Conservation (phyloP, 1,140 invertebrate genomes). For the Anthonomus grandis region DNA sequence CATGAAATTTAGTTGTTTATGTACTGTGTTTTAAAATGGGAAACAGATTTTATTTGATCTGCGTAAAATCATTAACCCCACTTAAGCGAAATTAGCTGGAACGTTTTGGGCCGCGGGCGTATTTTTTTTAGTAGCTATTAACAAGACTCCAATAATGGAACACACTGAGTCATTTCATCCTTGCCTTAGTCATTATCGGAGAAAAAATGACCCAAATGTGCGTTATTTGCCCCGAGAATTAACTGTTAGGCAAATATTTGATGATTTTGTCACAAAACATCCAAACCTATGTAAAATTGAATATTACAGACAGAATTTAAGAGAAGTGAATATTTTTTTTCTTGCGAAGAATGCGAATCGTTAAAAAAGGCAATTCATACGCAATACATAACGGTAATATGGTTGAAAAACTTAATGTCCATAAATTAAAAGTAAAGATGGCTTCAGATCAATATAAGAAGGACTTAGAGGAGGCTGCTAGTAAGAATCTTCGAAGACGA, state of each 20-base stretch:
- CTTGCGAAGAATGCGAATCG: not conserved
- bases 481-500: not conserved
- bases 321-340: not conserved
- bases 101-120: too few species aligned
- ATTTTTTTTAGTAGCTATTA: too few species aligned
- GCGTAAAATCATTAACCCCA: too few species aligned
- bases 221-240: not conserved
- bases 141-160: not conserved
- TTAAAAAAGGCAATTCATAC: not conserved
- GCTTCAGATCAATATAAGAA: not conserved
- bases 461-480: not conserved
- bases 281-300: not conserved
- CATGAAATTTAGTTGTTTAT: too few species aligned
- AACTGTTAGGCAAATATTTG: not conserved
- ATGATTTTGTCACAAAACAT: not conserved
- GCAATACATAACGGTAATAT: too few species aligned
- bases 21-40: too few species aligned
- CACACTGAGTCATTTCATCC: too few species aligned
- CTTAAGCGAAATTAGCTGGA: too few species aligned
- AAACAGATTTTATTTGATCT: too few species aligned
- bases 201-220: not conserved
- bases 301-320: not conserved
- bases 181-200: too few species aligned
- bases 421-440: not conserved
- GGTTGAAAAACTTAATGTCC: not conserved